Conservation (phyloP, 1,140 invertebrate species). For the Triops longicaudatus region DNA sequence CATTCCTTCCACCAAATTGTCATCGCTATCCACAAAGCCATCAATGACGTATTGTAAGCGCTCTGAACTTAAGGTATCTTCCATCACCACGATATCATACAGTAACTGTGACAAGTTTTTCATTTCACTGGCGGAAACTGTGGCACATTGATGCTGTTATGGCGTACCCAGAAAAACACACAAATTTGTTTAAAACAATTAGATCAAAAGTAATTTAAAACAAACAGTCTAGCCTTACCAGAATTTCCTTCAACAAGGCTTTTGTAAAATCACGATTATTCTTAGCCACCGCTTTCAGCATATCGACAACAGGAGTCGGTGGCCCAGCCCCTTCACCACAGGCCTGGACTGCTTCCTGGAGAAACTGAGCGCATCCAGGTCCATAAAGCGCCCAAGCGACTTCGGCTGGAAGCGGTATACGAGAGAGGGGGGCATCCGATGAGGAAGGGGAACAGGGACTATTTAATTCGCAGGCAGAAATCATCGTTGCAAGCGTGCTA, state of each 20-base stretch:
- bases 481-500: slow-evolving; percentile 38
- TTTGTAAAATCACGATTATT: slow-evolving; percentile 39
- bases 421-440: slow-evolving; percentile 32
- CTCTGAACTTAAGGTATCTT: slow-evolving; percentile 40
- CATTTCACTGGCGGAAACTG: slow-evolving; percentile 43
- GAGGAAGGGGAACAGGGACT: not conserved
- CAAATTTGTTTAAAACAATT: slow-evolving; percentile 17
- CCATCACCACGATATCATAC: slow-evolving; percentile 41
- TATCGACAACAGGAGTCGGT: slow-evolving; percentile 9
- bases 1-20: slow-evolving; percentile 39
- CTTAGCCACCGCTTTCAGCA: slow-evolving; percentile 21
- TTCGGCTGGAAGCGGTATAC: slow-evolving; percentile 37
- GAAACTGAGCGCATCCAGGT: slow-evolving; percentile 35
- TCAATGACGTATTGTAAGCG: slow-evolving; percentile 42
- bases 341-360: slow-evolving; percentile 36
- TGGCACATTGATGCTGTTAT: slow-evolving; percentile 40
- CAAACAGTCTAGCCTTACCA: slow-evolving; percentile 36
- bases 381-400: slow-evolving; percentile 39
- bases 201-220: not conserved
- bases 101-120: slow-evolving; percentile 41
- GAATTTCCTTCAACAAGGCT: slow-evolving; percentile 39
- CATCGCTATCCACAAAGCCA: slow-evolving; percentile 38
- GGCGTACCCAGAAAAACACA: slow-evolving; percentile 17
- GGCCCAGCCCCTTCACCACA: slow-evolving; percentile 20
- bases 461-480: slow-evolving; percentile 23